Evolutionary conservation across 2,888 invertebrate genomes (phyloP).

Genomic region (Eretmocerus hayati): DNA sequence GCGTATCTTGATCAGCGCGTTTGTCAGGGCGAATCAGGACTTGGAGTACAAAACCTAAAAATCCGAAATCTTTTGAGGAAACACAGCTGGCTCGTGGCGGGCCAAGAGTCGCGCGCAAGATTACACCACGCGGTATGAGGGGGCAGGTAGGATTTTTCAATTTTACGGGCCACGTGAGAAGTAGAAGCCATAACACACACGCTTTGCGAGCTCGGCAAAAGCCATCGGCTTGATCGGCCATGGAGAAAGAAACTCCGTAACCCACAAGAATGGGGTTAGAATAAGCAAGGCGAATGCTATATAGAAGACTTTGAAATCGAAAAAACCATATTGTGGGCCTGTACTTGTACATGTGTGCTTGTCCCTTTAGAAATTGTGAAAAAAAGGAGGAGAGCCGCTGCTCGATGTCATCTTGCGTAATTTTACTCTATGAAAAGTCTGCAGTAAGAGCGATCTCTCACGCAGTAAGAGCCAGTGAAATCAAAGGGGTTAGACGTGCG

Average conservation of each 20-base stretch:
- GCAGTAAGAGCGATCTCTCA: too few relatives aligned
- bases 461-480: constrained; percentile 1
- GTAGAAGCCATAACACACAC: constrained; percentile 1
- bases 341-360: not conserved
- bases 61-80: constrained; percentile 41
- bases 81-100: constrained; percentile 33
- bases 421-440: constrained; percentile 29
- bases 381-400: constrained; percentile 8
- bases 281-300: too few relatives aligned
- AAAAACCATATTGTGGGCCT: not conserved
- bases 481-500: constrained; percentile 27
- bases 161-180: constrained; percentile 16
- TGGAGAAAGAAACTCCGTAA: too few relatives aligned
- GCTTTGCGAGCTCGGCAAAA: constrained; percentile 5
- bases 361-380: constrained; percentile 10
- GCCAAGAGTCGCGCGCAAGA: too few relatives aligned
- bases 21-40: too few relatives aligned
- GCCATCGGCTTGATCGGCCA: too few relatives aligned
- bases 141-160: constrained; percentile 21
- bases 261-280: too few relatives aligned
- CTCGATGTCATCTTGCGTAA: constrained; percentile 45
- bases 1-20: too few relatives aligned
- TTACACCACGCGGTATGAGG: too few relatives aligned
- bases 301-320: too few relatives aligned
- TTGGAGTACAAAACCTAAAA: constrained; percentile 28